These are phyloP conservation scores for Enteromius anoplus DNA, from an alignment of 2,797 vertebrate species.

Conservation along the genomic window DNA sequence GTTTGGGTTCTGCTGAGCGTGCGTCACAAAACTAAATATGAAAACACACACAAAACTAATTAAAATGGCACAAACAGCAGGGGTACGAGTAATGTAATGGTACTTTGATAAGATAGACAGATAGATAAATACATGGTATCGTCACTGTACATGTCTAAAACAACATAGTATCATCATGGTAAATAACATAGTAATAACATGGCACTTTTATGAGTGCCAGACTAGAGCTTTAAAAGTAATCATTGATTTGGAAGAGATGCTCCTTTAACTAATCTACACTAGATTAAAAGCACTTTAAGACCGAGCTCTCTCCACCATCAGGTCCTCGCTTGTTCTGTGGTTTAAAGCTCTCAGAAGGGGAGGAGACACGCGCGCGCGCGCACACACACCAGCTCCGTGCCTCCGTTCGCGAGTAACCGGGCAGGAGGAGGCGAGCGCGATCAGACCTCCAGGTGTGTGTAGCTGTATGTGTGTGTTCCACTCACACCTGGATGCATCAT, in stretches of 20 bases:
- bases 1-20: slow-evolving; percentile 6
- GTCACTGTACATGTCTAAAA: neutral
- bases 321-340: slow-evolving; percentile 59
- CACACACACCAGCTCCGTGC: slow-evolving; percentile 24
- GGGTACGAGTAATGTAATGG: neutral
- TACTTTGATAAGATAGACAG: neutral
- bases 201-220: neutral
- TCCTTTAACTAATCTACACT: slow-evolving; percentile 45
- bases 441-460: slow-evolving; percentile 78
- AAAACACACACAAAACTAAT: neutral
- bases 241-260: slow-evolving; percentile 21
- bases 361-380: slow-evolving; percentile 48
- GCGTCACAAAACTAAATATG: neutral
- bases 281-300: slow-evolving; percentile 55
- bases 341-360: slow-evolving; percentile 44
- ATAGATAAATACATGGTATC: neutral
- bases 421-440: slow-evolving; percentile 63
- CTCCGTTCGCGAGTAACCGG: slow-evolving; percentile 54
- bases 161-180: neutral
- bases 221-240: neutral
- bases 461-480: slow-evolving; percentile 44
- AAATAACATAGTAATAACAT: neutral
- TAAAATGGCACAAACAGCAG: neutral
- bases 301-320: slow-evolving; percentile 24
- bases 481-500: slow-evolving; percentile 81